These are phyloP conservation scores for Trichacis sp. DNA, from an alignment of 2,888 invertebrate species.

Conservation along the genomic window DNA sequence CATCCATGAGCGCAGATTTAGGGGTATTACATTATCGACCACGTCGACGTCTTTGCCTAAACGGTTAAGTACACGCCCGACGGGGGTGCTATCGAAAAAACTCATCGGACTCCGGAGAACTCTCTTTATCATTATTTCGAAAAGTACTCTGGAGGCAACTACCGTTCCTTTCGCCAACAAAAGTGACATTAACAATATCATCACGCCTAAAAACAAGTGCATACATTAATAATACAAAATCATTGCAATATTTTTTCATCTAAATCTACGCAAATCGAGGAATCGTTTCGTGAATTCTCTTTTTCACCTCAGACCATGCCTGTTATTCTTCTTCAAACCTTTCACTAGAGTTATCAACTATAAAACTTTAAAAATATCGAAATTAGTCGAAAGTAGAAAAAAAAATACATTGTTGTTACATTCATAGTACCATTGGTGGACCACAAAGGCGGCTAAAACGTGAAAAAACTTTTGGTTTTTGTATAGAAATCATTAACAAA, in stretches of 20 bases:
- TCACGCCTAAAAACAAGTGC: slow-evolving; percentile 67
- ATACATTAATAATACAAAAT: slow-evolving; percentile 23
- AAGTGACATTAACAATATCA: slow-evolving; percentile 72
- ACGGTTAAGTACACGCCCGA: slow-evolving; percentile 78
- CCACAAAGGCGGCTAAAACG: background rate
- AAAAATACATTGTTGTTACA: too few relatives aligned
- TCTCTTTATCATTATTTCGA: slow-evolving; percentile 72
- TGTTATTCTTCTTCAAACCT: too few relatives aligned
- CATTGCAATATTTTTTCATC: background rate
- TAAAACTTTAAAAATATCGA: too few relatives aligned
- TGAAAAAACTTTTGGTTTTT: too few relatives aligned
- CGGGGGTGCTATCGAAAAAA: slow-evolving; percentile 79
- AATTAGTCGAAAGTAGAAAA: too few relatives aligned
- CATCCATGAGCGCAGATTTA: slow-evolving; percentile 70
- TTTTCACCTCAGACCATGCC: too few relatives aligned
- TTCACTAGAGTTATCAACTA: too few relatives aligned
- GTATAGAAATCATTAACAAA: too few relatives aligned
- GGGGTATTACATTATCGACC: slow-evolving; percentile 75
- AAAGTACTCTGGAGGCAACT: slow-evolving; percentile 74
- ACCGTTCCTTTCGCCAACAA: slow-evolving; percentile 73
- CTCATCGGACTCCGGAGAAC: slow-evolving; percentile 76
- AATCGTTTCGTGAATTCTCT: too few relatives aligned
- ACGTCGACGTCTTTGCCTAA: slow-evolving; percentile 78
- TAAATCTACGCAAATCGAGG: too few relatives aligned
- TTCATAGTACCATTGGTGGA: slow-evolving; percentile 7